phyloP scores from a whole-genome alignment of 2,797 vertebrate genomes.

The Ptychadena robeensis region DNA sequence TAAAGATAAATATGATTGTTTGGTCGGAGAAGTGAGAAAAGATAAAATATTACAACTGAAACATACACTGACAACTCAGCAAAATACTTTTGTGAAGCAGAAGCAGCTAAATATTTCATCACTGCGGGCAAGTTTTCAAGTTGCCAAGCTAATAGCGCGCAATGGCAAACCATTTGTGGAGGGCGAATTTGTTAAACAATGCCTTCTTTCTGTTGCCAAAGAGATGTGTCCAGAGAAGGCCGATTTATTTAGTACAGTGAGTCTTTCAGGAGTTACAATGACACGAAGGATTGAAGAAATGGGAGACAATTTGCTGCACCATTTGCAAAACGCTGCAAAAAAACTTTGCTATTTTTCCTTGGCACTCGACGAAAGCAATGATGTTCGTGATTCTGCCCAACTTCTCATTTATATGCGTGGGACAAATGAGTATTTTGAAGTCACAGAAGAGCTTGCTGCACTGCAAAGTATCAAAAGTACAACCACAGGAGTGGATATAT shows the following conservation, averaged over 20 bases:
- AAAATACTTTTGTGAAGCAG: slow-evolving; percentile 53
- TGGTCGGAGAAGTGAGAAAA: slow-evolving; percentile 19
- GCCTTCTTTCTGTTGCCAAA: slow-evolving; percentile 41
- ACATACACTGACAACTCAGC: slow-evolving; percentile 10
- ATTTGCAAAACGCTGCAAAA: slow-evolving; percentile 64
- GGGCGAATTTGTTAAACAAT: slow-evolving; percentile 36
- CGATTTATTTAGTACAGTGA: slow-evolving; percentile 55
- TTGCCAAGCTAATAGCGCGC: slow-evolving; percentile 23
- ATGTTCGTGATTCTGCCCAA: slow-evolving; percentile 64
- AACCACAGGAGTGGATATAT: slow-evolving; percentile 16
- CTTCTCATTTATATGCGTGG: slow-evolving; percentile 64
- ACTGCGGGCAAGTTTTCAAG: slow-evolving; percentile 41
- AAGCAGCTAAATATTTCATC: slow-evolving; percentile 53
- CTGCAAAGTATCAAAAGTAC: slow-evolving; percentile 11
- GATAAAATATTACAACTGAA: not conserved
- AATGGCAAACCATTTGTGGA: slow-evolving; percentile 34
- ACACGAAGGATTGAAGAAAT: slow-evolving; percentile 64
- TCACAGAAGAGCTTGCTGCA: slow-evolving; percentile 25
- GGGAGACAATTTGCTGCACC: slow-evolving; percentile 38
- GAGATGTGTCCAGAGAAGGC: slow-evolving; percentile 58
- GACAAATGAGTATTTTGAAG: slow-evolving; percentile 40
- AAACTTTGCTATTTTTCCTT: slow-evolving; percentile 64
- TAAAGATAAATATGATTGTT: slow-evolving; percentile 20
- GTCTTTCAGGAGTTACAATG: slow-evolving; percentile 63
- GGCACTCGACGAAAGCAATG: slow-evolving; percentile 65